Conservation (phyloP, 2,888 invertebrate genomes). For the Nasonia oneida region DNA sequence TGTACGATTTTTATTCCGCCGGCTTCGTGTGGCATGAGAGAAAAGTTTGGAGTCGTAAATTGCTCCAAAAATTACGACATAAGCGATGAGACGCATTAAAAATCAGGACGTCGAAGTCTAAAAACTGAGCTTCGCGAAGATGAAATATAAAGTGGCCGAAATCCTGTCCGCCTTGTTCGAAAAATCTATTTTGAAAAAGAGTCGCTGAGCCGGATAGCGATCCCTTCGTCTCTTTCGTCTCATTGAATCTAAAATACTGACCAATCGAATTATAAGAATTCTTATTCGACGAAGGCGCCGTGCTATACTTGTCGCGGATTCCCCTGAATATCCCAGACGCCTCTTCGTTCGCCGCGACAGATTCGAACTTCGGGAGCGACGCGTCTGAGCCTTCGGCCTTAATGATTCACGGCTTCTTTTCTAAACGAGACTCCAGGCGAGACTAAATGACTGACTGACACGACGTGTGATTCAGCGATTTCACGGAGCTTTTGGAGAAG, state of each 20-base stretch:
- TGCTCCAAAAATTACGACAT: neutral
- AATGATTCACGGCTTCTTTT: constrained; percentile 50
- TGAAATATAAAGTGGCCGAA: neutral
- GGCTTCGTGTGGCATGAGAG: neutral
- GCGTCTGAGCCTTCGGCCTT: constrained; percentile 46
- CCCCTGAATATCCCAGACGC: constrained; percentile 44
- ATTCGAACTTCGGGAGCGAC: constrained; percentile 46
- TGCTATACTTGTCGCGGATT: constrained; percentile 46
- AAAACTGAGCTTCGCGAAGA: neutral
- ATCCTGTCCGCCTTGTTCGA: neutral
- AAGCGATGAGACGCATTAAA: neutral
- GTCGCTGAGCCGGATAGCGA: neutral
- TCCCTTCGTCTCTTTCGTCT: constrained; percentile 14
- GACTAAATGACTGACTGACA: constrained; percentile 47
- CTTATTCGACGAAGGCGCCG: constrained; percentile 5
- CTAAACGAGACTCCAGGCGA: constrained; percentile 33
- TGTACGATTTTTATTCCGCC: neutral
- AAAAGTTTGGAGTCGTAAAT: neutral
- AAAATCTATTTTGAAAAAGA: constrained; percentile 35
- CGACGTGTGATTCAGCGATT: constrained; percentile 27
- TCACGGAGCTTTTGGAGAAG: neutral
- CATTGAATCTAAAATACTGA: constrained; percentile 56
- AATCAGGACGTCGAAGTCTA: neutral
- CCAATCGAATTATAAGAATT: constrained; percentile 55
- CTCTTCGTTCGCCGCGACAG: constrained; percentile 24